Base-by-base conservation (phyloP, 2,113 vertebrate species). In the Thryonomys swinderianus region DNA sequence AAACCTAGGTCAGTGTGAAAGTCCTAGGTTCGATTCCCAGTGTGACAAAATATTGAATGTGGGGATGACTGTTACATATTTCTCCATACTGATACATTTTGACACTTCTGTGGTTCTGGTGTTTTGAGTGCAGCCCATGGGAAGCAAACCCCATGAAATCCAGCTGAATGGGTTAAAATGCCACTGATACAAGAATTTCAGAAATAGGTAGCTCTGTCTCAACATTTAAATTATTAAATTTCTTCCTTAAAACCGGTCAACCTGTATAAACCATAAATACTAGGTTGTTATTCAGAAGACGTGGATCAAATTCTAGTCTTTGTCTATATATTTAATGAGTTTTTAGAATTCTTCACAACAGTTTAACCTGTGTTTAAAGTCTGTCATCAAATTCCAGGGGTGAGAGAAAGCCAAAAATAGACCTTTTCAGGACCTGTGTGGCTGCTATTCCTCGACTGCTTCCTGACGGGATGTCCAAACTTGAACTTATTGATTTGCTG, bases 401-500 rank as follows among this genome's bases (percentile, higher is more conserved):
- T 82, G 99, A 99, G 96, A 99, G 99, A 97, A 99, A 99, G 97
- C 99, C 99, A 48, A 99, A 99, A 98, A 99, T 99, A 0, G 99
- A 99, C 96, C 98, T 99, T 78, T 99, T 99, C 98, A 99, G 99
- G 97, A 99, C 99, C 1, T 99, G 99, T 74, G 99, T 99, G 88
- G 99, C 99, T 83, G 99, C 99, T 93, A 99, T 99, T 97, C 99
- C 99, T 93, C 99, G 99, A 20, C 98, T 99, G 85, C 99, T 99
- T 94, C 99, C 99, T 21, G 99, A 99, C 88, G 99, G 99, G 97
- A 99, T 99, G 99, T 99, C 99, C 95, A 99, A 99, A 98, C 99
- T 99, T 67, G 99, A 99, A 96, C 98, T 99, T 92, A 99, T 99
- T 1, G 99, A 99, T 97, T 98, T 99, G 93, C 98, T 99, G 64